Percentiles rank a stretch among this genome's conserved stretches.
These are phyloP conservation scores for Melanotus villosus DNA, from an alignment of 2,888 invertebrate species.

Conservation along the genomic window DNA sequence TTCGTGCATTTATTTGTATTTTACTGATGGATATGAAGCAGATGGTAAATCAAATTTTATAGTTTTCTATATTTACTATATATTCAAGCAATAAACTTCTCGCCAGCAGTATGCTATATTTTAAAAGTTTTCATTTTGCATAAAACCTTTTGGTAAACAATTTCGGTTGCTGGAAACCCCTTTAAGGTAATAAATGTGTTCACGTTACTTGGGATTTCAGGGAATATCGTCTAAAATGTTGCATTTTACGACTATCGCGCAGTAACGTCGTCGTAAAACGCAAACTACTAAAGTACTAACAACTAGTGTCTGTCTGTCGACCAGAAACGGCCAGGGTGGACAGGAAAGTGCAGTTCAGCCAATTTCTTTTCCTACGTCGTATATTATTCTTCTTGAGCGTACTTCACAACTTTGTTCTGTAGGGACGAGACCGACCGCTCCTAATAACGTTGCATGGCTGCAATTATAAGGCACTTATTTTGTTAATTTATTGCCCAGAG, in stretches of 20 bases:
- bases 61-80: no score
- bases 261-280: constrained; percentile 27
- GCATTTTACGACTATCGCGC: constrained; percentile 28
- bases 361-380: constrained; percentile 29
- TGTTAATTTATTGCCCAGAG: constrained; percentile 15
- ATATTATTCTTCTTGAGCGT: constrained; percentile 15
- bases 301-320: constrained; percentile 14
- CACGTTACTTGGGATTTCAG: no score
- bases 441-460: constrained; percentile 25
- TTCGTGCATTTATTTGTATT: no score
- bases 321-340: constrained; percentile 16
- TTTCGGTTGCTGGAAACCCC: no score
- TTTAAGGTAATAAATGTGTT: no score
- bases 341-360: constrained; percentile 15
- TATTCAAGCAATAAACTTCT: no score
- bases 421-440: constrained; percentile 8
- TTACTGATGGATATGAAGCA: no score
- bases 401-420: constrained; percentile 17
- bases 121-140: no score
- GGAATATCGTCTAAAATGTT: constrained; percentile 22
- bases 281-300: constrained; percentile 19
- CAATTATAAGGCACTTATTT: constrained; percentile 36
- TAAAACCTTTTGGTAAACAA: no score
- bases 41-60: no score
- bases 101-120: no score